Evolutionary conservation across 2,888 invertebrate species (phyloP), one percentile per base, ranked within the genome.

Genomic region (Chrysodeixis includens): DNA sequence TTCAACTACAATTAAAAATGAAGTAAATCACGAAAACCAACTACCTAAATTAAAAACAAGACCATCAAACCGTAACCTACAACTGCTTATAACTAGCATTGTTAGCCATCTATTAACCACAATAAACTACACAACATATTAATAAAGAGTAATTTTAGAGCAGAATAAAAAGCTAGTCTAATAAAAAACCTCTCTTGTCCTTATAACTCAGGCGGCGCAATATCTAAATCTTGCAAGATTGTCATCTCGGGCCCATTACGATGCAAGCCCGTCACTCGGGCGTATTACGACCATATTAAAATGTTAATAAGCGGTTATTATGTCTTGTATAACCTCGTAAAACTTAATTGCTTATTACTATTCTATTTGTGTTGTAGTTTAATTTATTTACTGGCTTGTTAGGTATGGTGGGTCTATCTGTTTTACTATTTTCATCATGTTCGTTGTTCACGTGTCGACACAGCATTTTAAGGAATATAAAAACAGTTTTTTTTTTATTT

Each of bases 301-400:
- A 81, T 81, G 81, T 66, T 79, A 81, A 81, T 81, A 71, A 76
- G 71, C 72, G 67, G 61, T 78, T 79, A 76, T 81, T 81, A 81
- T 79, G 80, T 78, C 74, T 76, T 66, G 65, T 77, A 71, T 70
- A 71, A 67, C 68, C 63, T 75, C 77, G 66, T 83, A 81, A 82
- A 81, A 82, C 69, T 74, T 78, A 82, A 83, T 83, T 78, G 83
- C 75, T 71, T 70, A 76, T 82, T 81, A 82, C 69, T 80, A 82
- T 83, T 74, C 79, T 73, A 69, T 73, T 67, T 62, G 70, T 71
- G 65, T 66, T 67, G 74, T 73, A 68, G 71, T 76, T 70, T 61
- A 70, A 79, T 75, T 59, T 77, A 72, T 72, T 77, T 77, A 30
- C 60, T 22, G 55, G 62, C 67, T 35, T 58, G 30, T 49, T 14